Conservation (phyloP, 1,140 invertebrate genomes). For the Drosophila persimilis region DNA sequence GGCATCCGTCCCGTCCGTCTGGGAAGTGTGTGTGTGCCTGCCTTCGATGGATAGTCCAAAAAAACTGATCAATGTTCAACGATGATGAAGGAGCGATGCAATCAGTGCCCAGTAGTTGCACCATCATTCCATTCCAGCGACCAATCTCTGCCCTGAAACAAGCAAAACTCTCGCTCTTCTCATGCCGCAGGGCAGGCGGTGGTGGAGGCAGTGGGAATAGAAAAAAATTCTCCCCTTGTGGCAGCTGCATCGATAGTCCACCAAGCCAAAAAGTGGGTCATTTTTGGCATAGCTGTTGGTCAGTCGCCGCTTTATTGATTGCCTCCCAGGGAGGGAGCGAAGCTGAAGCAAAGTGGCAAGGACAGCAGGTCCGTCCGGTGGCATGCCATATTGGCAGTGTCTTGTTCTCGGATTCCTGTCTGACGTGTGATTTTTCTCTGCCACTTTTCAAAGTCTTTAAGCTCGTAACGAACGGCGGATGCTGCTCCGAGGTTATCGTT, state of each 20-base stretch:
- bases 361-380: no score
- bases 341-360: slow-evolving; percentile 12
- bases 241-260: slow-evolving; percentile 49
- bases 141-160: no score
- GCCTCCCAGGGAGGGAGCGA: slow-evolving; percentile 25
- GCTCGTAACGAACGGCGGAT: no score
- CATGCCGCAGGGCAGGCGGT: no score
- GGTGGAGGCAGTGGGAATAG: neutral
- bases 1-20: slow-evolving; percentile 6
- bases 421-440: neutral
- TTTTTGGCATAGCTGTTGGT: slow-evolving; percentile 60
- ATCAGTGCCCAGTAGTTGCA: no score
- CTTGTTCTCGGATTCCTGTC: slow-evolving; percentile 17
- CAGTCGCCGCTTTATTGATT: slow-evolving; percentile 57
- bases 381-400: slow-evolving; percentile 5
- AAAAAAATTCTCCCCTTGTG: slow-evolving; percentile 48
- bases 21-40: no score
- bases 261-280: slow-evolving; percentile 61
- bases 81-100: no score
- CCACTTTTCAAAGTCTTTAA: neutral
- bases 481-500: no score
- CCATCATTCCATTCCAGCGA: no score
- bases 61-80: no score
- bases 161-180: no score
- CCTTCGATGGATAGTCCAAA: no score